Percentiles rank a stretch among this genome's conserved stretches.
Evolutionary conservation across 2,797 vertebrate genomes (phyloP).

Genomic region (Helicolenus hilgendorfi): DNA sequence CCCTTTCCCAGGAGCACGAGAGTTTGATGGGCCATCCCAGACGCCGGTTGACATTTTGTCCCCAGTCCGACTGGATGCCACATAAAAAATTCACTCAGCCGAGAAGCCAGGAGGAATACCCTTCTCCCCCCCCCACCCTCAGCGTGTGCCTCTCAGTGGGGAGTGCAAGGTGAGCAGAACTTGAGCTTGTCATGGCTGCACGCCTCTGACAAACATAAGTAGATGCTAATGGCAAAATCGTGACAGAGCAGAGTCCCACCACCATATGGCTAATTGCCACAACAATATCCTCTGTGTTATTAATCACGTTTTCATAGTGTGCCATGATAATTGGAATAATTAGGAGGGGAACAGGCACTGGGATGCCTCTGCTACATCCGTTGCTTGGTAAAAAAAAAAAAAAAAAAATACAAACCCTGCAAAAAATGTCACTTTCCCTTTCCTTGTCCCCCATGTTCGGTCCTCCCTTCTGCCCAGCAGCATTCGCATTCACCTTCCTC

Average conservation of each 20-base stretch:
- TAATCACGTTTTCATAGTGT: slow-evolving; percentile 99
- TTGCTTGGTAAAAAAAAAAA: slow-evolving; percentile 36
- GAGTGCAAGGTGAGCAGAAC: slow-evolving; percentile 98
- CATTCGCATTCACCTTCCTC: slow-evolving; percentile 13
- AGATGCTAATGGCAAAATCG: slow-evolving; percentile 99
- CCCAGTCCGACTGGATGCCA: slow-evolving; percentile 94
- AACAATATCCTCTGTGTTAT: slow-evolving; percentile 99
- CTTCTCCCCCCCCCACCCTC: slow-evolving; percentile 89
- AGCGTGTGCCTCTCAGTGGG: slow-evolving; percentile 92
- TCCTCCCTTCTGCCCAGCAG: slow-evolving; percentile 17
- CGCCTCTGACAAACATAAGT: slow-evolving; percentile 99
- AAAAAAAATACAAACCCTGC: slow-evolving; percentile 82
- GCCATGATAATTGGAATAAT: slow-evolving; percentile 99
- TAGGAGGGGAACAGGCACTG: slow-evolving; percentile 94
- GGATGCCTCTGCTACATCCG: slow-evolving; percentile 89
- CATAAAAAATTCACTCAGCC: slow-evolving; percentile 96
- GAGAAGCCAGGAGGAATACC: slow-evolving; percentile 93
- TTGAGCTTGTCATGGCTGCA: slow-evolving; percentile 99
- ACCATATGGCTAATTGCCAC: slow-evolving; percentile 99
- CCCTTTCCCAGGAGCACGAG: slow-evolving; percentile 82
- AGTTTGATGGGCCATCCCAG: slow-evolving; percentile 92
- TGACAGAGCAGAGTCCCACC: slow-evolving; percentile 99
- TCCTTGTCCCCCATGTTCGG: slow-evolving; percentile 1
- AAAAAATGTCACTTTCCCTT: slow-evolving; percentile 61
- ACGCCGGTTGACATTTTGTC: slow-evolving; percentile 95